Conservation (phyloP, 2,797 vertebrate species). For the Margarornis squamiger region DNA sequence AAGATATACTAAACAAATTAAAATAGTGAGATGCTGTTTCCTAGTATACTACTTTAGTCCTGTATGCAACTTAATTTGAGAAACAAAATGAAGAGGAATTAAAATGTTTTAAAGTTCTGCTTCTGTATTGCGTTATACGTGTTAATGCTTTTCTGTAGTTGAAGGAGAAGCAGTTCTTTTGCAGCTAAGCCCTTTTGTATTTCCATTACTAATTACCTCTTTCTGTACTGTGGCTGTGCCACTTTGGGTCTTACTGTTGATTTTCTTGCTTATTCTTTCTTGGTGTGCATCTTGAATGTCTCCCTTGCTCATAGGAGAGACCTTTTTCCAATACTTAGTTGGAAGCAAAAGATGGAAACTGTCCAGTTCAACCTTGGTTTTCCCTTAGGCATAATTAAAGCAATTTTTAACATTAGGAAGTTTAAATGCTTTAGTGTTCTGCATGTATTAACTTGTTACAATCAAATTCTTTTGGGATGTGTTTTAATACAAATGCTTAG, state of each 20-base stretch:
- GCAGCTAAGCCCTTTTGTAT: neutral
- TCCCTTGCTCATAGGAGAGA: neutral
- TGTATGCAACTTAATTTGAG: neutral
- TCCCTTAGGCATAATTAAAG: neutral
- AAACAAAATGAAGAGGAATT: neutral
- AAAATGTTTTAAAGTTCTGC: fast-evolving
- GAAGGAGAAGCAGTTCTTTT: neutral
- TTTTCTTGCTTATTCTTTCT: neutral
- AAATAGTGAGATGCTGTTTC: neutral
- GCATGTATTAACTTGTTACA: neutral
- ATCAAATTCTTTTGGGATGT: neutral
- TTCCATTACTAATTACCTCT: neutral
- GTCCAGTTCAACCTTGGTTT: neutral
- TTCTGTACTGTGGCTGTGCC: neutral
- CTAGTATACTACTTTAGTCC: neutral
- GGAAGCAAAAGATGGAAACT: neutral
- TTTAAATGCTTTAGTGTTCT: neutral
- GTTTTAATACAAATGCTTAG: neutral
- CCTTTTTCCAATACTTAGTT: neutral
- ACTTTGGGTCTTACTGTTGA: neutral
- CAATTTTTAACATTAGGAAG: neutral
- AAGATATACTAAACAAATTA: neutral
- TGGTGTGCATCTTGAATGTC: neutral
- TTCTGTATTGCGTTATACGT: neutral
- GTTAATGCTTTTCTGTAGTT: neutral